A percentile compares a stretch with the other conserved stretches of the same genome.
Conservation (phyloP, 2,888 invertebrate species). For the Nomada ruficornis region DNA sequence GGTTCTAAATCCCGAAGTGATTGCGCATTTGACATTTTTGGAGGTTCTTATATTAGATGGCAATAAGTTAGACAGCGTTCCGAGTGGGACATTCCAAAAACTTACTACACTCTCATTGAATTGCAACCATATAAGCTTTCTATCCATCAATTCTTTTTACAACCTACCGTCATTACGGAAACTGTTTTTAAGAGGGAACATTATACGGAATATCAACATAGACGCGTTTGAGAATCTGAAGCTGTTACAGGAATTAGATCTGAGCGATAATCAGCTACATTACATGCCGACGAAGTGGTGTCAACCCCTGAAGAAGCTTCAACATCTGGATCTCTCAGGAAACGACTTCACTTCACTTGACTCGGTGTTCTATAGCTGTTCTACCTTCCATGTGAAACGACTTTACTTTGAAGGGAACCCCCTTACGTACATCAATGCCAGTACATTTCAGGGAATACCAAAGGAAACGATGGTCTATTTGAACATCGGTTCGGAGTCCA, state of each 20-base stretch:
- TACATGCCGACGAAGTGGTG: slow-evolving; percentile 69
- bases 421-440: neutral
- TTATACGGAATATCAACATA: slow-evolving; percentile 64
- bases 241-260: slow-evolving; percentile 59
- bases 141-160: slow-evolving; percentile 62
- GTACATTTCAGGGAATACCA: neutral
- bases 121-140: slow-evolving; percentile 67
- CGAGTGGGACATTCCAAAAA: slow-evolving; percentile 55
- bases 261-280: slow-evolving; percentile 67
- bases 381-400: neutral
- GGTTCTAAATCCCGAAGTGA: neutral
- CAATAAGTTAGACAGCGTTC: slow-evolving; percentile 68
- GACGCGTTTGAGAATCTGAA: slow-evolving; percentile 60
- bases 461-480: slow-evolving; percentile 25
- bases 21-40: slow-evolving; percentile 64
- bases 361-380: neutral
- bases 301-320: slow-evolving; percentile 48
- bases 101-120: slow-evolving; percentile 71
- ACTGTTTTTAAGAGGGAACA: slow-evolving; percentile 71
- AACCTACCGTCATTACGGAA: slow-evolving; percentile 65
- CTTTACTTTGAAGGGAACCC: slow-evolving; percentile 27
- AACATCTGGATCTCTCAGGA: slow-evolving; percentile 68
- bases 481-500: neutral
- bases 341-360: slow-evolving; percentile 49
- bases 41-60: slow-evolving; percentile 66